These are phyloP conservation scores for Petrophora chlorosata DNA, from an alignment of 2,888 invertebrate genomes.

Conservation along the genomic window DNA sequence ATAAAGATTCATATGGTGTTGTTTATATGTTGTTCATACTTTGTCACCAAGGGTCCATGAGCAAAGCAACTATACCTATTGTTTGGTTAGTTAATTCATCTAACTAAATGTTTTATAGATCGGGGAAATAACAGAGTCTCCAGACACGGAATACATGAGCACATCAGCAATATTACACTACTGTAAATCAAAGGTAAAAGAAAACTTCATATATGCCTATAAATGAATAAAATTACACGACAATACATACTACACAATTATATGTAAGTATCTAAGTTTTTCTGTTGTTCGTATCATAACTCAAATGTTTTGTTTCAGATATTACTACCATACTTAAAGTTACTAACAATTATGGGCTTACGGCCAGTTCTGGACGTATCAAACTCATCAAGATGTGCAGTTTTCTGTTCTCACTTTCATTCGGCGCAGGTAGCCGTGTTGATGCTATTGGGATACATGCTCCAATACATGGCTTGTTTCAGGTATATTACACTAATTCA, in stretches of 20 bases:
- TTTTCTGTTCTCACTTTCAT: constrained; percentile 87
- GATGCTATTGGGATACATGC: constrained; percentile 88
- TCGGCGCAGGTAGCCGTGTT: constrained; percentile 86
- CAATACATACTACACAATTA: too few relatives aligned
- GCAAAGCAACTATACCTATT: too few relatives aligned
- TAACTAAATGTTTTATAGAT: constrained; percentile 73
- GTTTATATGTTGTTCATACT: too few relatives aligned
- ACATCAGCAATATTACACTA: constrained; percentile 91
- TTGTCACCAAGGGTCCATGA: too few relatives aligned
- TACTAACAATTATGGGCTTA: constrained; percentile 89
- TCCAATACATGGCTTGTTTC: constrained; percentile 92
- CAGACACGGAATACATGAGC: constrained; percentile 86
- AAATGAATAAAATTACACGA: too few relatives aligned
- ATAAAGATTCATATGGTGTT: too few relatives aligned
- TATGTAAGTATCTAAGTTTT: too few relatives aligned
- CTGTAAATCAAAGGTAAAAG: constrained; percentile 88
- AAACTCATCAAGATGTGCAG: constrained; percentile 83
- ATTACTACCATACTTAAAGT: constrained; percentile 88
- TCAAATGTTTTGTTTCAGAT: constrained; percentile 77
- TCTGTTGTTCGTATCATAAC: not conserved
- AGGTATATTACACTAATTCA: too few relatives aligned
- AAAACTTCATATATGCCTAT: too few relatives aligned
- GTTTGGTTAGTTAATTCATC: not conserved
- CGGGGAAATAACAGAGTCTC: constrained; percentile 87
- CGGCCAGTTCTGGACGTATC: constrained; percentile 87